phyloP scores from a whole-genome alignment of 2,113 vertebrate species.

The Eubucco bourcierii region DNA sequence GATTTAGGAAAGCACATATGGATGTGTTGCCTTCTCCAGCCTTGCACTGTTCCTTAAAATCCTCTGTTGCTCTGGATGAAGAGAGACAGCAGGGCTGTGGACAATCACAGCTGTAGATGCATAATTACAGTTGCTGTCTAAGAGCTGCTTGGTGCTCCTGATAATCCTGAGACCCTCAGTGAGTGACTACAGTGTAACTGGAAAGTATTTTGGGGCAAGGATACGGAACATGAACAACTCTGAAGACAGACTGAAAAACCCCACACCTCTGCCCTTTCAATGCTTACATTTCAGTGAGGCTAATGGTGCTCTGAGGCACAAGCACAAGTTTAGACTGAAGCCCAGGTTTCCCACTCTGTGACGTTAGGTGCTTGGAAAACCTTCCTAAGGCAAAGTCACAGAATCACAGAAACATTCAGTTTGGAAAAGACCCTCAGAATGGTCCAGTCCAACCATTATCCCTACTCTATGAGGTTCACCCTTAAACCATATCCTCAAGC shows the following conservation, averaged over 20 bases:
- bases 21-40: background rate
- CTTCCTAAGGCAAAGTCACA: background rate
- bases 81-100: background rate
- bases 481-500: no score
- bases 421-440: no score
- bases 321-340: background rate
- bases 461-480: no score
- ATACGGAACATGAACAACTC: background rate
- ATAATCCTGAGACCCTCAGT: background rate
- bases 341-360: background rate
- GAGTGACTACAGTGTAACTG: background rate
- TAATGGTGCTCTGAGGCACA: background rate
- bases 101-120: background rate
- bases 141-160: slow-evolving; percentile 31
- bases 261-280: background rate
- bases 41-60: background rate
- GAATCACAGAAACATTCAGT: no score
- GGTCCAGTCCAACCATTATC: no score
- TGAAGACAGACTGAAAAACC: accelerated
- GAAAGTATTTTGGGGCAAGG: background rate
- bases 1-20: background rate
- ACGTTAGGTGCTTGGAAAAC: background rate
- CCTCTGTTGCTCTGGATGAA: background rate
- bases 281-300: background rate
- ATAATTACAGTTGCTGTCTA: slow-evolving; percentile 28